Percentiles rank a stretch among this genome's conserved stretches.
Evolutionary conservation across 2,113 vertebrate species (phyloP).

Genomic region (Leiothrix lutea): DNA sequence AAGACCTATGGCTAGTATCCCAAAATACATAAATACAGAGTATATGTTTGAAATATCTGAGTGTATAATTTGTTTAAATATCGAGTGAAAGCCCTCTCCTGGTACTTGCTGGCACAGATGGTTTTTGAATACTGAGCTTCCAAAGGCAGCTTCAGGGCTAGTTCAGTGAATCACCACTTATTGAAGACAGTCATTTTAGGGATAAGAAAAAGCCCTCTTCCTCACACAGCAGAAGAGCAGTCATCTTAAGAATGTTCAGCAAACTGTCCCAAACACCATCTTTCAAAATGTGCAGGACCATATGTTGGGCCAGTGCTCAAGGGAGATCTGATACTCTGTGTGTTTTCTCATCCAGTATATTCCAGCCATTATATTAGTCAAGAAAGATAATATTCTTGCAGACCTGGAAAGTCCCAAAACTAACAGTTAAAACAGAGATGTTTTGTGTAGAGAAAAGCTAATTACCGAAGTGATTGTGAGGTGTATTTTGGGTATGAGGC

Average conservation of each 20-base stretch:
- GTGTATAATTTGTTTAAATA: conserved; percentile 63
- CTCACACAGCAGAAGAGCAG: not conserved
- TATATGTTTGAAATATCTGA: conserved; percentile 55
- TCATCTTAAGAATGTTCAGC: not conserved
- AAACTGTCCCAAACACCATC: not conserved
- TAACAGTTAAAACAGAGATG: not conserved
- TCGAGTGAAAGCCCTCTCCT: conserved; percentile 61
- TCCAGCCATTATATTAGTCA: not conserved
- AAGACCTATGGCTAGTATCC: conserved; percentile 38
- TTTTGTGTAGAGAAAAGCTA: conserved; percentile 1
- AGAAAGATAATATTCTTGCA: not conserved
- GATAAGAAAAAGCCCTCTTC: conserved; percentile 25
- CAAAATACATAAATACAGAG: conserved; percentile 49
- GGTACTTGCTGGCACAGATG: conserved; percentile 70
- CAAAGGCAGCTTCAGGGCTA: conserved; percentile 59
- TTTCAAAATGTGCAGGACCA: not conserved
- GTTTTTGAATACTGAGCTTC: conserved; percentile 66
- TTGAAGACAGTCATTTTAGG: conserved; percentile 42
- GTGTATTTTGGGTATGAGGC: not conserved
- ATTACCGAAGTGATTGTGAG: not conserved
- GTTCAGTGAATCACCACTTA: conserved; percentile 57
- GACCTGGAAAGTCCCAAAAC: not conserved
- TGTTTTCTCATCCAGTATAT: not conserved
- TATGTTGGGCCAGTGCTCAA: not conserved
- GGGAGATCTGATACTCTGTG: not conserved